Evolutionary conservation across 2,888 invertebrate genomes (phyloP).

Genomic region (Drosophila phalerata): DNA sequence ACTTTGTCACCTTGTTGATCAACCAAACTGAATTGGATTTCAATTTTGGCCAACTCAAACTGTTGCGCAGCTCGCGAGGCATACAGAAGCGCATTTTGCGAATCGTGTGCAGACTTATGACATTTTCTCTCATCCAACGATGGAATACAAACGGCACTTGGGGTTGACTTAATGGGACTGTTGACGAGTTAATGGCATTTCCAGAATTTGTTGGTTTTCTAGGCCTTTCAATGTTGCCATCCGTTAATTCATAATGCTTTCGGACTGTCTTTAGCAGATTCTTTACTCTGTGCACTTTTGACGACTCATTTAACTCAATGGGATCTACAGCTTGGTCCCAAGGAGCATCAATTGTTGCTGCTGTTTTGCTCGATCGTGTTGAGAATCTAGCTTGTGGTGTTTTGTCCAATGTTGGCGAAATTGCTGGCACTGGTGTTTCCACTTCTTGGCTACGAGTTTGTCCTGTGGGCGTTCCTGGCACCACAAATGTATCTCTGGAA

Average conservation of each 20-base stretch:
- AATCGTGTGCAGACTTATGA: constrained; percentile 28
- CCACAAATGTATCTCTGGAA: constrained; percentile 16
- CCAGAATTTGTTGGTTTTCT: neutral
- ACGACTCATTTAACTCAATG: neutral
- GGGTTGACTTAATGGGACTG: neutral
- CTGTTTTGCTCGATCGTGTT: neutral
- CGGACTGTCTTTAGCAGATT: neutral
- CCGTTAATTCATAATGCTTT: neutral
- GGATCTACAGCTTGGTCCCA: neutral
- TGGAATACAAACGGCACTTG: neutral
- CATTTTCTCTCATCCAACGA: constrained; percentile 16
- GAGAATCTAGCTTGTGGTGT: neutral
- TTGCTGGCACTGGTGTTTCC: neutral
- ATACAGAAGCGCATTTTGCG: neutral
- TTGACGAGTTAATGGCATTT: neutral
- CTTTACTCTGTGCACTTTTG: neutral
- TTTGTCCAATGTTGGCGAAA: neutral
- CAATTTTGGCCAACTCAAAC: constrained; percentile 25
- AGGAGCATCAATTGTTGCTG: neutral
- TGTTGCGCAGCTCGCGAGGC: neutral
- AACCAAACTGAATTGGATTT: constrained; percentile 12
- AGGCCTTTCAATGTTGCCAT: neutral
- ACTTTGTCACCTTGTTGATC: neutral
- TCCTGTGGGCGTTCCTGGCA: constrained; percentile 20
- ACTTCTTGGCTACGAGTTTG: neutral